phyloP scores from a whole-genome alignment of 2,797 vertebrate species.

The Hoplostethus mediterraneus region DNA sequence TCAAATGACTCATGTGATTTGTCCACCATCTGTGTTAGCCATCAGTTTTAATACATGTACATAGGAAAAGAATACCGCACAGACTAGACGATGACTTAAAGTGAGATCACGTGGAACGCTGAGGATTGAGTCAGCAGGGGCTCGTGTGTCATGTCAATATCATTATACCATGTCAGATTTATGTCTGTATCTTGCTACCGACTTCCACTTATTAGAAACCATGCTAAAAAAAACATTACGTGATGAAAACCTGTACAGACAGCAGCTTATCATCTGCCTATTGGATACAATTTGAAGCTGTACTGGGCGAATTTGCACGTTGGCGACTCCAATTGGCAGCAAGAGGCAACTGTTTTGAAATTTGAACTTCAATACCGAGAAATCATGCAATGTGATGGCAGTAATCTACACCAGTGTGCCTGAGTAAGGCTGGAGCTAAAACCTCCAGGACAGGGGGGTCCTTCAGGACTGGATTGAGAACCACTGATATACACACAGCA shows the following conservation, averaged over 20 bases:
- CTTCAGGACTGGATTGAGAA: too few species aligned
- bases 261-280: background rate
- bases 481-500: too few species aligned
- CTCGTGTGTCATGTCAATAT: conserved; percentile 37
- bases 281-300: background rate
- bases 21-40: conserved; percentile 76
- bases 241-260: background rate
- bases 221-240: background rate
- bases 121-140: conserved; percentile 28
- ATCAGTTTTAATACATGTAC: conserved; percentile 64
- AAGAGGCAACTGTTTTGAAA: too few species aligned
- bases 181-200: background rate
- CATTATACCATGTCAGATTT: background rate
- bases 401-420: too few species aligned
- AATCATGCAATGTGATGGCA: too few species aligned
- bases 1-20: conserved; percentile 70
- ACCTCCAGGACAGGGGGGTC: too few species aligned
- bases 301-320: background rate
- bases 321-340: background rate
- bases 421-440: too few species aligned
- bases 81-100: conserved; percentile 77
- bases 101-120: conserved; percentile 62
- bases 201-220: background rate
- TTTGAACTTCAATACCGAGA: too few species aligned
- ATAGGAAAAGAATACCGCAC: conserved; percentile 58